These are phyloP conservation scores for Leptinotarsa defecta DNA, from an alignment of 1,140 invertebrate species.

Conservation along the genomic window DNA sequence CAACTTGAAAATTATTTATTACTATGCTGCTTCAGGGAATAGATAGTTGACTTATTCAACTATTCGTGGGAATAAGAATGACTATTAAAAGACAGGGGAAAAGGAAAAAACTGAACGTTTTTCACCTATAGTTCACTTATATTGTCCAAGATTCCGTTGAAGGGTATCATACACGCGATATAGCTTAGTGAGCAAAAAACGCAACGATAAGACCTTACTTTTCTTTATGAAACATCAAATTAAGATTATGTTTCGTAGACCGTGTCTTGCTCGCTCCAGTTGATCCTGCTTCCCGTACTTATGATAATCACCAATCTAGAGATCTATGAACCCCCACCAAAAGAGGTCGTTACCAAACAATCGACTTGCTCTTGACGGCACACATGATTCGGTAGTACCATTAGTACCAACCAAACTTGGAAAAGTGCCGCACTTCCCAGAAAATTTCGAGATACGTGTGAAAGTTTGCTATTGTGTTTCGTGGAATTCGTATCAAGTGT, in stretches of 20 bases:
- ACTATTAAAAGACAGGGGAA: too few species aligned
- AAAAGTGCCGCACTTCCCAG: neutral
- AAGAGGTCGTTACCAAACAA: constrained; percentile 26
- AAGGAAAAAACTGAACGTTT: too few species aligned
- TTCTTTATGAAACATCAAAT: constrained; percentile 26
- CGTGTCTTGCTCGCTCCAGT: constrained; percentile 22
- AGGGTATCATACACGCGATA: too few species aligned
- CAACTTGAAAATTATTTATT: too few species aligned
- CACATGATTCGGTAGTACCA: constrained; percentile 15
- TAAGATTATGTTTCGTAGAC: constrained; percentile 18
- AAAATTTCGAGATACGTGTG: constrained; percentile 4
- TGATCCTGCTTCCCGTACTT: constrained; percentile 24
- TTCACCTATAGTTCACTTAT: too few species aligned
- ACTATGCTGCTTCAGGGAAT: too few species aligned
- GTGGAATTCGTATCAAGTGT: neutral
- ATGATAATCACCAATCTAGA: constrained; percentile 22
- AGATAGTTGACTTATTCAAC: too few species aligned
- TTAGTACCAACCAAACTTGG: neutral
- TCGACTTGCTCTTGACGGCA: neutral
- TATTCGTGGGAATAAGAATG: too few species aligned
- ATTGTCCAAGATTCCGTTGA: too few species aligned
- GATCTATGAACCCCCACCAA: constrained; percentile 22
- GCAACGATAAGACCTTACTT: neutral
- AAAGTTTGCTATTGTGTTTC: constrained; percentile 14
- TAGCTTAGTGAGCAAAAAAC: neutral